phyloP scores from a whole-genome alignment of 1,140 invertebrate species.

The Drosophila truncata region DNA sequence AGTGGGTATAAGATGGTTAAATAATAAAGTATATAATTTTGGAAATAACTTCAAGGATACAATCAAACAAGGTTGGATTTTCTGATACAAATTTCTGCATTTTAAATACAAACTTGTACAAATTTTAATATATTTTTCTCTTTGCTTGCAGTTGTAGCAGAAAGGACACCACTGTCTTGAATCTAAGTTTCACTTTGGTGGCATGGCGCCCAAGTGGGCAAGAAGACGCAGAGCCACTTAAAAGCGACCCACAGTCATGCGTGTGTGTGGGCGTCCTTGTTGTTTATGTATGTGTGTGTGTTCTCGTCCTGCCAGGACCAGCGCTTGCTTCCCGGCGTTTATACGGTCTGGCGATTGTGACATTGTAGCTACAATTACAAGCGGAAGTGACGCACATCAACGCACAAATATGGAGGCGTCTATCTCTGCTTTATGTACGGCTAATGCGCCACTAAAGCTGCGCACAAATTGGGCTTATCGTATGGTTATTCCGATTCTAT shows the following conservation, averaged over 20 bases:
- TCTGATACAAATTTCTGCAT: not conserved
- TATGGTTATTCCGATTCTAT: constrained; percentile 84
- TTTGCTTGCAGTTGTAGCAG: not conserved
- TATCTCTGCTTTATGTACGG: constrained; percentile 81
- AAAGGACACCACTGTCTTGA: constrained; percentile 22
- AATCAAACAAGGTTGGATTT: accelerated
- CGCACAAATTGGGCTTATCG: constrained; percentile 84
- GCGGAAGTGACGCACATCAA: constrained; percentile 82
- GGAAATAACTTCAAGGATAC: not conserved
- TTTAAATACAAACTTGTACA: not conserved
- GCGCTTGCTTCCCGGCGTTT: constrained; percentile 62
- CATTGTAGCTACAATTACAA: constrained; percentile 84
- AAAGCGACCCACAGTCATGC: constrained; percentile 68
- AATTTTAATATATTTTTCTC: not conserved
- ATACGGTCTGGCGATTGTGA: constrained; percentile 83
- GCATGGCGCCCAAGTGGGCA: constrained; percentile 73
- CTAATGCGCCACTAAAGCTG: constrained; percentile 81
- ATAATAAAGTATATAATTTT: not conserved
- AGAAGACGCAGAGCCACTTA: constrained; percentile 73
- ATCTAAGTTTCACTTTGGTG: constrained; percentile 72
- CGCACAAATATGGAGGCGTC: constrained; percentile 67
- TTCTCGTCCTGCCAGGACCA: constrained; percentile 7
- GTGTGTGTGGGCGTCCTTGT: constrained; percentile 18
- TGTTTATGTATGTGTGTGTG: constrained; percentile 46
- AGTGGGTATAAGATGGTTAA: not conserved